Percentiles rank a stretch among this genome's conserved stretches.
These are phyloP conservation scores for Hydrozoanthus tunicans DNA, from an alignment of 64 coral and sea anemone species.

Conservation along the genomic window DNA sequence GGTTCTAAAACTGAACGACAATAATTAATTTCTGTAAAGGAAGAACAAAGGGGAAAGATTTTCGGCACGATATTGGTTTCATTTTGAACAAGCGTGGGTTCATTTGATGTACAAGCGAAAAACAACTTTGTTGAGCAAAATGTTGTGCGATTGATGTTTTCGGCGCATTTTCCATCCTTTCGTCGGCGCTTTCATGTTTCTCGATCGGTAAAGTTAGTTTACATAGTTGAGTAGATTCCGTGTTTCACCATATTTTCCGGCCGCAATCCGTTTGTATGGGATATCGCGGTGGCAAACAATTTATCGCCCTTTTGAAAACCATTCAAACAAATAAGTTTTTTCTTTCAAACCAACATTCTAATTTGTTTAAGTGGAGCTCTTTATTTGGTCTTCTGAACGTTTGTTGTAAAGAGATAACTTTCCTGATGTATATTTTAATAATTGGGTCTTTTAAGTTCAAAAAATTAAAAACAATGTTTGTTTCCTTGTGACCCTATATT, in stretches of 20 bases:
- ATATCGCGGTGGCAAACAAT: background rate
- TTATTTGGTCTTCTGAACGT: background rate
- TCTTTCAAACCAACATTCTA: background rate
- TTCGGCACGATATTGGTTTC: background rate
- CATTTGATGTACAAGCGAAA: no score
- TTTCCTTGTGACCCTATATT: background rate
- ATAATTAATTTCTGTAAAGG: background rate
- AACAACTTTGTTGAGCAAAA: no score
- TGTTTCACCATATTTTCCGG: no score
- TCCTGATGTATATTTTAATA: background rate
- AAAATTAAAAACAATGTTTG: background rate
- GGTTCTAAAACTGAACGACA: background rate
- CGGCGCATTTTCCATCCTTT: no score
- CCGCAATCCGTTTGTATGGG: no score
- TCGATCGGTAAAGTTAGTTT: no score
- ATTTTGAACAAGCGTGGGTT: background rate
- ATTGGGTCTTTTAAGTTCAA: background rate
- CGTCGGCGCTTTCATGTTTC: no score
- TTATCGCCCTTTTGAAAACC: background rate
- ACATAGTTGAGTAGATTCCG: no score
- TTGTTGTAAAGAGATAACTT: background rate
- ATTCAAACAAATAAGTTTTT: background rate
- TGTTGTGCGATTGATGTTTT: no score
- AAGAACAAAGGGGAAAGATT: background rate
- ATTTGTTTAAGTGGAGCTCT: constrained; percentile 5